Base-by-base conservation (phyloP, 2,888 invertebrate species). In the Pachliopta kotzebuea region DNA sequence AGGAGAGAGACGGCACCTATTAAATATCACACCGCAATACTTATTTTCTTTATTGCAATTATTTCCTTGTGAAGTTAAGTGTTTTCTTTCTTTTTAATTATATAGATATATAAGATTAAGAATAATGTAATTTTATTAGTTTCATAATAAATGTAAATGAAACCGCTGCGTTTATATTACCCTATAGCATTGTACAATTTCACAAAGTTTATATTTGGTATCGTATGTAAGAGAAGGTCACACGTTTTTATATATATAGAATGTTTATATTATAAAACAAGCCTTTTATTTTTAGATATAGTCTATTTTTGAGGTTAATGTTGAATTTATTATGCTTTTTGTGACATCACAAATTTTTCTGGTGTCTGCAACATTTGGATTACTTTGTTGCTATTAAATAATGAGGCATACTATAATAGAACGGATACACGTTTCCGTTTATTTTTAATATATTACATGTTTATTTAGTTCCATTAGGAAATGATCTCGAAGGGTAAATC, bases 211-310 rank as follows among this genome's bases (percentile, higher is more conserved):
- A 29, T 52, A 52, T 59, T 20, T 52, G 59, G 49, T 59, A 59
- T n/a, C 50, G 14, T 59, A 52, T n/a, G 14, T 52, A 20, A 18
- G 17, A 14, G 26, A 59, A 52, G 50, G 50, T 21, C 31, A 31
- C 4, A n/a, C 11, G 20, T 59, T 31, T 52, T 59, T 59, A 21
- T 23, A 21, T 31, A 59, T 29, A 29, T 17, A 29, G 23, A 24
- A 17, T 52, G 7, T 11, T 7, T 52, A 20, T 29, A 50, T 20
- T 58, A 49, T 29, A 29, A 50, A 14, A 20, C 18, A 50, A 21
- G 24, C 24, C 17, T 26, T 61, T 55, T 55, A 26, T 55, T 61
- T 61, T 9, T 45, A 54, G 29, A 56, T 56, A 24, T n/a, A 45
- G 45, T n/a, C 45, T 45, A 18, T n/a, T 45, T 45, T n/a, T 45